A percentile compares a stretch with the other conserved stretches of the same genome.
phyloP scores from a whole-genome alignment of 2,113 vertebrate genomes.

The Heptranchias perlo region DNA sequence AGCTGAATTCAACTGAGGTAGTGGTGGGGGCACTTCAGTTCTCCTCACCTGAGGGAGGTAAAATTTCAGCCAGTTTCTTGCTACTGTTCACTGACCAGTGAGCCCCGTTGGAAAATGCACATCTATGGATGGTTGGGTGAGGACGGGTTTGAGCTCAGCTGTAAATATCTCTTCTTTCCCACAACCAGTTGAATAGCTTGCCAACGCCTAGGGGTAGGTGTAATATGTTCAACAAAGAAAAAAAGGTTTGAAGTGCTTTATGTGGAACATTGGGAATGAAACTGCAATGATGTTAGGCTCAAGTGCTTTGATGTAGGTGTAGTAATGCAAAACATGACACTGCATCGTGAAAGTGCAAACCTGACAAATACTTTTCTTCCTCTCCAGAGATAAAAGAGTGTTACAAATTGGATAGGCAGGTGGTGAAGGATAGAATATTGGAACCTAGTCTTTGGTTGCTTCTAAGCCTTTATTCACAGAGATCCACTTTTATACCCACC shows the following conservation, averaged over 20 bases:
- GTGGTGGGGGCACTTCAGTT: not conserved
- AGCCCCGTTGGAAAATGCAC: not conserved
- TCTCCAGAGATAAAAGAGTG: no score
- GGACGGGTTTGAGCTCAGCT: not conserved
- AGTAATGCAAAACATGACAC: not conserved
- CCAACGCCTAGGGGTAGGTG: not conserved
- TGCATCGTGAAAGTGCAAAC: not conserved
- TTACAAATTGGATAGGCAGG: no score
- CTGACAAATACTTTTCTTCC: not conserved
- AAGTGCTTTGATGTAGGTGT: constrained; percentile 8
- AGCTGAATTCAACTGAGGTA: not conserved
- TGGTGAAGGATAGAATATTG: no score
- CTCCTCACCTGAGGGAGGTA: not conserved
- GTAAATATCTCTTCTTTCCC: not conserved
- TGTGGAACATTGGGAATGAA: not conserved
- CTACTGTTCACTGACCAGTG: not conserved
- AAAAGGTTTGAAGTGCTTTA: not conserved
- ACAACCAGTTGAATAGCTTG: not conserved
- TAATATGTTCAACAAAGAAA: not conserved
- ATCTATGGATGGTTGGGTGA: not conserved
- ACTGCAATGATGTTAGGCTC: not conserved
- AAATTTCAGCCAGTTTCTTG: not conserved
- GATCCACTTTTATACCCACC: no score
- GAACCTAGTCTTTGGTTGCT: no score
- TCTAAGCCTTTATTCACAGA: no score